Percentiles rank a stretch among this genome's conserved stretches.
These are phyloP conservation scores for Trinorchestia longiramus DNA, from an alignment of 1,140 invertebrate genomes.

Conservation along the genomic window DNA sequence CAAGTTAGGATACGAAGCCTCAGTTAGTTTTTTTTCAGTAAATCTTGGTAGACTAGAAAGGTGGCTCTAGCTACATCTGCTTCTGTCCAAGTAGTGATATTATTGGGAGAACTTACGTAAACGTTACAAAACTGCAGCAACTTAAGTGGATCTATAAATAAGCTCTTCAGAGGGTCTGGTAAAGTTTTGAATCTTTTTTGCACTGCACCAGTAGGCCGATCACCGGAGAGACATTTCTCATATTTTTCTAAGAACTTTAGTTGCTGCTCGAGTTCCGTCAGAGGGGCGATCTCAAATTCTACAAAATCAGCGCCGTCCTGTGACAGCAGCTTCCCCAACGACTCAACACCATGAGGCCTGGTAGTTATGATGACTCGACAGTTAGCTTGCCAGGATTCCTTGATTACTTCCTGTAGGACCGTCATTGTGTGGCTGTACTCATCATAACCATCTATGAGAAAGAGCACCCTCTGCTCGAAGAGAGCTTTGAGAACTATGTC, in stretches of 20 bases:
- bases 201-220: not conserved
- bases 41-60: not conserved
- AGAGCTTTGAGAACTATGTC: not conserved
- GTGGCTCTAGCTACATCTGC: not conserved
- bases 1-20: not conserved
- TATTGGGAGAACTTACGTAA: not conserved
- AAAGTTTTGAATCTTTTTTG: not conserved
- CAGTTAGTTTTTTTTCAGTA: not conserved
- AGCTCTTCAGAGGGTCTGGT: not conserved
- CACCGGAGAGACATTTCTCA: not conserved
- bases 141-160: not conserved
- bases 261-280: not conserved
- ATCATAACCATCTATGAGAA: constrained; percentile 1
- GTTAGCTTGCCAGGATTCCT: not conserved
- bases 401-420: not conserved
- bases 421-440: not conserved
- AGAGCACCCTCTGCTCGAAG: not conserved
- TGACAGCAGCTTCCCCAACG: not conserved
- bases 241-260: not conserved
- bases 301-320: not conserved
- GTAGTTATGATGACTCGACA: not conserved
- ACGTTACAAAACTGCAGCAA: not conserved
- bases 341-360: not conserved
- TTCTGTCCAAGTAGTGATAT: not conserved
- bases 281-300: not conserved